These are phyloP conservation scores for Monarcha castaneiventris DNA, from an alignment of 2,113 vertebrate genomes.

Conservation along the genomic window DNA sequence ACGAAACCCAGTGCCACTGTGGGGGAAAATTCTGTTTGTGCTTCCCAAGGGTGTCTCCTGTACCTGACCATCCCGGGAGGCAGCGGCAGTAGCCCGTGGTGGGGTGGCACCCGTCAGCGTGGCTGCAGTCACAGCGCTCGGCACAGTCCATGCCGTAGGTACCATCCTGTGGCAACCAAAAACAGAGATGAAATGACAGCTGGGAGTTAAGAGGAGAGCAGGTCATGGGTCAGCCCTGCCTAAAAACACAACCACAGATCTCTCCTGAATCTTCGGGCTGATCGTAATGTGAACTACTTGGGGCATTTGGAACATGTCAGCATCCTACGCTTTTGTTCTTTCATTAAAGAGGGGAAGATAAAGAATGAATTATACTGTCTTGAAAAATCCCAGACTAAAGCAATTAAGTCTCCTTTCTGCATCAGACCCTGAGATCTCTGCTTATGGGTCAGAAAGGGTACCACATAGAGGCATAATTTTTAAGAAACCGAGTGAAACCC, in stretches of 20 bases:
- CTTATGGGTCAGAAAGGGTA: not conserved
- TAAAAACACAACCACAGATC: not conserved
- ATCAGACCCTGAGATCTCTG: not conserved
- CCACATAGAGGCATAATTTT: not conserved
- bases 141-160: constrained; percentile 89
- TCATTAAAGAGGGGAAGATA: not conserved
- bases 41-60: not conserved
- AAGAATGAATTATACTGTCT: not conserved
- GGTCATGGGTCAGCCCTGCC: not conserved
- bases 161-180: constrained; percentile 79
- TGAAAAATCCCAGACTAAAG: not conserved
- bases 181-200: not conserved
- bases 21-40: not conserved
- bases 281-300: not conserved
- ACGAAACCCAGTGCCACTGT: not conserved
- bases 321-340: not conserved
- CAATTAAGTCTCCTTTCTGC: not conserved
- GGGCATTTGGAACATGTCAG: not conserved
- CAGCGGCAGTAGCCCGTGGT: constrained; percentile 92
- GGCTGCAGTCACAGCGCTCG: constrained; percentile 94
- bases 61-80: constrained; percentile 95
- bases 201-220: not conserved
- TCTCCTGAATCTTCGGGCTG: not conserved
- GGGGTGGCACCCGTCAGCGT: constrained; percentile 92
- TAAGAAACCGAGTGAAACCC: not conserved